phyloP scores from a whole-genome alignment of 1,140 invertebrate species.

The Drosophila leontia region DNA sequence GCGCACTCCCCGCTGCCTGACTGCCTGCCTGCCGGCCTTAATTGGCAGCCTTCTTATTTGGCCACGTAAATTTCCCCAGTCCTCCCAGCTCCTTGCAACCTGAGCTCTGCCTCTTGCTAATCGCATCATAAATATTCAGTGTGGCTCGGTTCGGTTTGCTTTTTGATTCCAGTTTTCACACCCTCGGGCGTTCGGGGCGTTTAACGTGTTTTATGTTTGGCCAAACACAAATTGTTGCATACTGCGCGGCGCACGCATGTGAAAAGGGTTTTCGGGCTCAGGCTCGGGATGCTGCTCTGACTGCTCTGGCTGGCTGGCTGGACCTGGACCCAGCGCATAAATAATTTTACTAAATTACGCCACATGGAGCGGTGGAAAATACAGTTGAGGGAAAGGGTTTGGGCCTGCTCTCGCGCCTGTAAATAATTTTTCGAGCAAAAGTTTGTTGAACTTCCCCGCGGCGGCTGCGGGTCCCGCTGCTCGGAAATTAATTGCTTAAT shows the following conservation, averaged over 20 bases:
- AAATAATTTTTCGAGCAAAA: constrained; percentile 70
- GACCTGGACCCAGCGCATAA: constrained; percentile 45
- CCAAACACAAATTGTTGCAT: constrained; percentile 72
- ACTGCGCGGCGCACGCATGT: constrained; percentile 63
- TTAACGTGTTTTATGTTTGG: constrained; percentile 77
- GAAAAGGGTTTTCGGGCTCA: constrained; percentile 49
- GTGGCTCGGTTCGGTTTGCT: constrained; percentile 45
- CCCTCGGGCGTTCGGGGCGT: constrained; percentile 72
- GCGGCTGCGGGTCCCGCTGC: constrained; percentile 51
- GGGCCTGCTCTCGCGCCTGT: constrained; percentile 39
- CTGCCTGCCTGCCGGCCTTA: constrained; percentile 39
- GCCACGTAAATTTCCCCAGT: constrained; percentile 60
- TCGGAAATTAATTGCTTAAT: constrained; percentile 82
- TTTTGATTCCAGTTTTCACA: constrained; percentile 81
- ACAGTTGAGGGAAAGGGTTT: constrained; percentile 8
- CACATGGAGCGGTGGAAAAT: constrained; percentile 44
- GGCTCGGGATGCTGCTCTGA: constrained; percentile 17
- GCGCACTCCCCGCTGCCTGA: constrained; percentile 55
- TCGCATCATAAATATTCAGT: constrained; percentile 83
- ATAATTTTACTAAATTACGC: constrained; percentile 64
- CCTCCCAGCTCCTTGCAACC: constrained; percentile 66
- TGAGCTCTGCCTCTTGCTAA: constrained; percentile 67
- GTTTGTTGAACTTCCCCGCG: constrained; percentile 74
- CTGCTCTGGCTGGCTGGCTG: constrained; percentile 5
- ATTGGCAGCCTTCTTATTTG: constrained; percentile 77